phyloP scores from a whole-genome alignment of 2,888 invertebrate species.

The Charanyca ferruginea region DNA sequence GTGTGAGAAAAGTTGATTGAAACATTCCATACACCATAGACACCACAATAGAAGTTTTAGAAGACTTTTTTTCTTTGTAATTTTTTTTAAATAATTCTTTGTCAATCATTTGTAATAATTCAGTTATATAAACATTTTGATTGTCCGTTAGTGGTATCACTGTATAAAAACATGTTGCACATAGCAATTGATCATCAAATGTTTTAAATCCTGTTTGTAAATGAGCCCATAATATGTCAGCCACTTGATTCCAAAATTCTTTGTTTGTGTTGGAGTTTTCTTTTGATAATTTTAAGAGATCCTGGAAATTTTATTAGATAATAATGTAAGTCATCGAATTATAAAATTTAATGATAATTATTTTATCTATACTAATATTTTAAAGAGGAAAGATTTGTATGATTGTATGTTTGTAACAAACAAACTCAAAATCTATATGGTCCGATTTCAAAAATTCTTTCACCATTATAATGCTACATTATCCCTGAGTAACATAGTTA shows the following conservation, averaged over 20 bases:
- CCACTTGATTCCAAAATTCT: conserved; percentile 69
- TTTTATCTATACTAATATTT: too few species aligned
- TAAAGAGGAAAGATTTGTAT: too few species aligned
- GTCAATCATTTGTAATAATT: conserved; percentile 69
- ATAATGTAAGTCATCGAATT: too few species aligned
- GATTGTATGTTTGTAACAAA: too few species aligned
- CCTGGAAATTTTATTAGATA: conserved; percentile 71
- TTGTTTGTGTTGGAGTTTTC: conserved; percentile 51
- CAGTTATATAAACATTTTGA: conserved; percentile 71
- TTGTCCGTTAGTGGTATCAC: conserved; percentile 71
- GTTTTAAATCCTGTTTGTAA: conserved; percentile 73
- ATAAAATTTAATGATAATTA: too few species aligned
- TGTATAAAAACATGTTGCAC: conserved; percentile 84
- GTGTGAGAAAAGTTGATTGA: conserved; percentile 80
- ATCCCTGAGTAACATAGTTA: too few species aligned
- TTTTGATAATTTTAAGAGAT: conserved; percentile 73
- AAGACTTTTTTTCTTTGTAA: conserved; percentile 49
- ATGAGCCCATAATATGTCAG: conserved; percentile 78
- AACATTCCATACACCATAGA: conserved; percentile 87
- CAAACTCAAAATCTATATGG: too few species aligned
- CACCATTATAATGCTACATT: too few species aligned
- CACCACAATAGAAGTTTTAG: conserved; percentile 68
- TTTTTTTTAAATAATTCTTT: conserved; percentile 65
- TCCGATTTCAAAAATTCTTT: too few species aligned
- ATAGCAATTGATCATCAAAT: conserved; percentile 85